Evolutionary conservation across 1,140 invertebrate genomes (phyloP).

Genomic region (Drosophila takahashii): DNA sequence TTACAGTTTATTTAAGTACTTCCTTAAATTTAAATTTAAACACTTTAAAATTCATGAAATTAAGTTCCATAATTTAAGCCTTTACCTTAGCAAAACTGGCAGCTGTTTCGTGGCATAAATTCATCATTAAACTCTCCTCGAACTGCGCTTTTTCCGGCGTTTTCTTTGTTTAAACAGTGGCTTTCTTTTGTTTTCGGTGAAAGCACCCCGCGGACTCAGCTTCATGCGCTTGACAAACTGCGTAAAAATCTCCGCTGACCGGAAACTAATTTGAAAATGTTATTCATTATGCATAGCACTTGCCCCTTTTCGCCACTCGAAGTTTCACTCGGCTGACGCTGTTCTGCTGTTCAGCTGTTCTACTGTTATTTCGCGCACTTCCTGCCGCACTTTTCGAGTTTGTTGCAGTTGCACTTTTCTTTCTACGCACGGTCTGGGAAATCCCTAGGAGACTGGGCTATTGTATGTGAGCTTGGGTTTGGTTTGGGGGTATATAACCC

Average conservation of each 20-base stretch:
- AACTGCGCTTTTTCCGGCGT: conserved; percentile 2
- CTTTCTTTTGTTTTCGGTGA: conserved; percentile 35
- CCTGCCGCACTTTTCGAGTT: conserved; percentile 65
- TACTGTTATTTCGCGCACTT: conserved; percentile 65
- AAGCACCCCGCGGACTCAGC: conserved; percentile 20
- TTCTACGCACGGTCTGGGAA: conserved; percentile 51
- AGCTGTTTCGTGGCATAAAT: conserved; percentile 10
- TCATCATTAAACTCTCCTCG: conserved; percentile 13
- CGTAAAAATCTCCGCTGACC: conserved; percentile 79
- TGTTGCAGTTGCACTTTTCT: conserved; percentile 68
- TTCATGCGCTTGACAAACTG: conserved; percentile 66
- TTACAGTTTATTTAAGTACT: too few relatives aligned
- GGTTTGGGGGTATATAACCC: conserved; percentile 6
- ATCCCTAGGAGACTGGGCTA: conserved; percentile 21
- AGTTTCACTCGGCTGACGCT: conserved; percentile 34
- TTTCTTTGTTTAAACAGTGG: conserved; percentile 2
- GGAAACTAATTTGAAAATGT: conserved; percentile 83
- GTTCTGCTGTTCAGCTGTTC: conserved; percentile 32
- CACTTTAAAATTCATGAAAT: not conserved
- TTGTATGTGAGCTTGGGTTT: conserved; percentile 4
- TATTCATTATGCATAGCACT: conserved; percentile 77
- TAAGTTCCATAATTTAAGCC: not conserved
- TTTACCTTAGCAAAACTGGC: not conserved
- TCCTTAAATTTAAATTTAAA: not conserved
- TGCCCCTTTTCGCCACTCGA: conserved; percentile 8